phyloP scores from a whole-genome alignment of 1,140 invertebrate species.

The Anoplophora glabripennis region DNA sequence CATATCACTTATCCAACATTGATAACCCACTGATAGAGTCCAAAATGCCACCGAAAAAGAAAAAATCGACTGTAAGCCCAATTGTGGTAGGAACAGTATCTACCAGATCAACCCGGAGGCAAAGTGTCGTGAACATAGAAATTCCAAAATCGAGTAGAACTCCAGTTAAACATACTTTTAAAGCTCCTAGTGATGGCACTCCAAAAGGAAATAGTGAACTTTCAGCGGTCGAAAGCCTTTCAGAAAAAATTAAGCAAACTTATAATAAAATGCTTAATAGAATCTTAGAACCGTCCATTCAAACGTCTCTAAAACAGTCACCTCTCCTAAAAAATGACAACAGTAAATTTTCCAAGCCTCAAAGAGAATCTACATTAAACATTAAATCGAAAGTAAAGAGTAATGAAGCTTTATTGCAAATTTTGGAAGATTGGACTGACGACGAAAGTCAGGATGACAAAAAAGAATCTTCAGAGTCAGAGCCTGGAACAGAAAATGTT shows the following conservation, averaged over 20 bases:
- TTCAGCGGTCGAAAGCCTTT: neutral
- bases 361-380: neutral
- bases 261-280: neutral
- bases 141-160: slow-evolving; percentile 22
- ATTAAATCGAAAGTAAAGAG: neutral
- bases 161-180: slow-evolving; percentile 9
- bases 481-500: slow-evolving; percentile 1
- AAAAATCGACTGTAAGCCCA: slow-evolving; percentile 15
- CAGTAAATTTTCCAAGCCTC: neutral
- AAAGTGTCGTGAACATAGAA: slow-evolving; percentile 32
- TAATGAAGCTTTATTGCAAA: slow-evolving; percentile 23
- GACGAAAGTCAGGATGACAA: slow-evolving; percentile 19
- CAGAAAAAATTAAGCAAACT: slow-evolving; percentile 4
- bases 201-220: neutral
- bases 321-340: neutral
- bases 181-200: neutral
- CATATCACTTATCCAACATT: too few species aligned
- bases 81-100: slow-evolving; percentile 32
- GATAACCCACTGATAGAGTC: too few species aligned
- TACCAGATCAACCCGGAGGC: slow-evolving; percentile 29
- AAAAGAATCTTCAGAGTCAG: neutral
- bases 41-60: slow-evolving; percentile 30
- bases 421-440: slow-evolving; percentile 31
- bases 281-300: neutral
- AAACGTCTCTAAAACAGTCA: neutral